phyloP scores from a whole-genome alignment of 1,140 invertebrate genomes.

The Adelges cooleyi region DNA sequence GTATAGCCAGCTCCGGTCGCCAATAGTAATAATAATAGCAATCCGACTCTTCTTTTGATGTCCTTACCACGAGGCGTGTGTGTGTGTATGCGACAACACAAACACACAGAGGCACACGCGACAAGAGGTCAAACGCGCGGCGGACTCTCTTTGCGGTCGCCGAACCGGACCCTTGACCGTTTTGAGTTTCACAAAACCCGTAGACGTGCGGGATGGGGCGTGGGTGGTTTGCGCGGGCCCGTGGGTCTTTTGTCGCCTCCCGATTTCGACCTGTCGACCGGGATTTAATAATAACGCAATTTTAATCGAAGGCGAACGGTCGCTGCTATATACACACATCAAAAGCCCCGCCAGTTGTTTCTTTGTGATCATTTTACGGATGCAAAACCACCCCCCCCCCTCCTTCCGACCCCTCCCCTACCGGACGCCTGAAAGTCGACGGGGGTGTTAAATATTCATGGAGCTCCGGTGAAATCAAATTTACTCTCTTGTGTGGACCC shows the following conservation, averaged over 20 bases:
- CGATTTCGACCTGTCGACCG: not conserved
- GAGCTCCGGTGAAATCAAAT: constrained; percentile 7
- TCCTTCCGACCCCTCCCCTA: not conserved
- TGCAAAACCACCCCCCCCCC: not conserved
- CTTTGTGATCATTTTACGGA: constrained; percentile 26
- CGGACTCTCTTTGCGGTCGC: not conserved
- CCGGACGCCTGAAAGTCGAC: not conserved
- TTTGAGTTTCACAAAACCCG: constrained; percentile 11
- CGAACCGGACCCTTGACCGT: not conserved
- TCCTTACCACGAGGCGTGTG: not conserved
- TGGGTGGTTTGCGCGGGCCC: too few relatives aligned
- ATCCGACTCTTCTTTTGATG: constrained; percentile 23
- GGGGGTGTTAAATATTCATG: constrained; percentile 21
- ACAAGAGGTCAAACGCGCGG: constrained; percentile 4
- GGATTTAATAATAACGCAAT: constrained; percentile 25
- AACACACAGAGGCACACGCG: too few relatives aligned
- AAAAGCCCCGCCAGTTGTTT: constrained; percentile 15
- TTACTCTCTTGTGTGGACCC: not conserved
- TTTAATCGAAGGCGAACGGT: constrained; percentile 20
- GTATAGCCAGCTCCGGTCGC: too few relatives aligned
- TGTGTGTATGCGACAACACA: not conserved
- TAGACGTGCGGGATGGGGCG: too few relatives aligned
- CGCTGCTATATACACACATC: too few relatives aligned
- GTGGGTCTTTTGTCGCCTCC: not conserved
- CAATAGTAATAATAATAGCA: not conserved